Conservation (phyloP, 2,113 vertebrate genomes). For the Todiramphus chloris region DNA sequence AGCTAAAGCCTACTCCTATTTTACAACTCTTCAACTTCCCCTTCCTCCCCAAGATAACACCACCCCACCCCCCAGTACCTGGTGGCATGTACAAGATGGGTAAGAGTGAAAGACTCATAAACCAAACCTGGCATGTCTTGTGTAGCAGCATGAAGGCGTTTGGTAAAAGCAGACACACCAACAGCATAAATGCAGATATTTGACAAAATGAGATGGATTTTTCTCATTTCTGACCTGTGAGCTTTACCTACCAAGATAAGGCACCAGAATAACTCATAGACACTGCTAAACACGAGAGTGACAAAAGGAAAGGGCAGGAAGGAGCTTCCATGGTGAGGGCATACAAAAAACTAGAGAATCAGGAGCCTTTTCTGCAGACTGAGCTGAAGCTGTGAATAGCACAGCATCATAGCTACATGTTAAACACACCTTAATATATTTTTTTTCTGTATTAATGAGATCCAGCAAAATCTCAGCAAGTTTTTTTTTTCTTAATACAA, state of each 20-base stretch:
- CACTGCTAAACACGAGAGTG: background rate
- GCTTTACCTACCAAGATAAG: background rate
- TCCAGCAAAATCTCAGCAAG: background rate
- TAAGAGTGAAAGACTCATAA: background rate
- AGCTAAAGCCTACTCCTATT: background rate
- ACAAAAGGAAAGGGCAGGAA: background rate
- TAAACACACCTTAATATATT: background rate
- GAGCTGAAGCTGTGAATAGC: background rate
- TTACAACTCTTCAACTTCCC: background rate
- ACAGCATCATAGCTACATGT: background rate
- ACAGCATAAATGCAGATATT: background rate
- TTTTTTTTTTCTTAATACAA: background rate
- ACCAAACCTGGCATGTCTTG: background rate
- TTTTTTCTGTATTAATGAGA: constrained; percentile 45
- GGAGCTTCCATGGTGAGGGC: background rate
- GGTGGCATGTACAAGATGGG: background rate
- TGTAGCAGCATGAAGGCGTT: background rate
- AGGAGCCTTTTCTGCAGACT: background rate
- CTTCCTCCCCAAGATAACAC: background rate
- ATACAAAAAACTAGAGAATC: background rate
- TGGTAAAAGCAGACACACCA: background rate
- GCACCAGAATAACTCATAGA: background rate
- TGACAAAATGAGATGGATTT: background rate
- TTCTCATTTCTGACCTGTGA: background rate
- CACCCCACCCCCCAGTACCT: background rate